These are phyloP conservation scores for Harpagoxenus sublaevis DNA, from an alignment of 2,888 invertebrate genomes.

Conservation along the genomic window DNA sequence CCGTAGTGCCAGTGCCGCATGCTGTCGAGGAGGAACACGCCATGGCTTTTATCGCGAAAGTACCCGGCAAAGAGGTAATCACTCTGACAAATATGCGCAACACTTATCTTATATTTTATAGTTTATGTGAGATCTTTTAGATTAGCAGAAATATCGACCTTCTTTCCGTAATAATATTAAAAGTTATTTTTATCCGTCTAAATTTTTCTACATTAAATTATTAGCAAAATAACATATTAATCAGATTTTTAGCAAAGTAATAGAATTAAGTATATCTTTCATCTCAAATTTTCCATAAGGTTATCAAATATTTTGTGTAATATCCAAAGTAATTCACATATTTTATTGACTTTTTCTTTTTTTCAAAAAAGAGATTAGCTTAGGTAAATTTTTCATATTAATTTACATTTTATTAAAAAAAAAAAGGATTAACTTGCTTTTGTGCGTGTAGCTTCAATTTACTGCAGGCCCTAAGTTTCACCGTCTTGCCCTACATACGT, in stretches of 20 bases:
- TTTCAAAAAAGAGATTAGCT: background rate
- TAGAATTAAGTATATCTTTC: background rate
- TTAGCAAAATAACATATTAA: background rate
- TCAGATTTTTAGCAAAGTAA: background rate
- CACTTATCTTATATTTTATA: background rate
- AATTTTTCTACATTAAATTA: background rate
- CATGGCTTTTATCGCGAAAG: constrained; percentile 75
- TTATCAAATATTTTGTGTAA: background rate
- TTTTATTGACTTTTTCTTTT: background rate
- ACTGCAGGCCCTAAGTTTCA: constrained; percentile 35
- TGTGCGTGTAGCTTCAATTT: constrained; percentile 26
- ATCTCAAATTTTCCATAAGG: background rate
- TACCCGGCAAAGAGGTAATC: constrained; percentile 59
- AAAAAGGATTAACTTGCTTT: background rate
- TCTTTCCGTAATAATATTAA: background rate
- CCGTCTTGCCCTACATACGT: constrained; percentile 50
- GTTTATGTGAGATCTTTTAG: background rate
- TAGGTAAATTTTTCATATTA: background rate
- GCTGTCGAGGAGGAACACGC: constrained; percentile 74
- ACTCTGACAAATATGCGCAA: background rate
- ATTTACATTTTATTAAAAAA: constrained; percentile 8
- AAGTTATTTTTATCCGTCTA: background rate
- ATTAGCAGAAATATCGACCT: background rate
- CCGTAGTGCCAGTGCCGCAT: constrained; percentile 74
- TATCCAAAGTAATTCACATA: background rate